phyloP scores from a whole-genome alignment of 2,888 invertebrate genomes.

The Hyposoter dolosus region DNA sequence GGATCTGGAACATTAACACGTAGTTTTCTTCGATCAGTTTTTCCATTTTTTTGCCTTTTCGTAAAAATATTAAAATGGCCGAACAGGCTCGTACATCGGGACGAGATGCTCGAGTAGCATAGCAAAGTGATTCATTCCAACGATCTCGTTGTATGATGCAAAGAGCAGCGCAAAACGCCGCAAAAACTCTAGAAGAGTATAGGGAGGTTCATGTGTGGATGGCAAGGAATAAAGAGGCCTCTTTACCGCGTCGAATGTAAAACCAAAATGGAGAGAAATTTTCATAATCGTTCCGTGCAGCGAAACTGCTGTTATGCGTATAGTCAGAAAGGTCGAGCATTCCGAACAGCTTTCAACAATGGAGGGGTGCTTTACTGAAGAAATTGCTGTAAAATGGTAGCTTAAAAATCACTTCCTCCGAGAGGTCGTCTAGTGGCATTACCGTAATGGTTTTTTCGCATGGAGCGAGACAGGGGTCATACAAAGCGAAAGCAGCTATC shows the following conservation, averaged over 20 bases:
- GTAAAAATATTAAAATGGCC: not conserved
- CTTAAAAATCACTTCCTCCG: conserved; percentile 79
- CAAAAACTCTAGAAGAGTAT: conserved; percentile 8
- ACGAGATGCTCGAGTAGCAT: not conserved
- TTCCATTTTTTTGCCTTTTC: not conserved
- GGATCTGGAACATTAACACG: conserved; percentile 75
- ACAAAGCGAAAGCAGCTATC: conserved; percentile 25
- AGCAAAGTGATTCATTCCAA: not conserved
- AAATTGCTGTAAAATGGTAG: conserved; percentile 77
- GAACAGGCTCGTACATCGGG: not conserved
- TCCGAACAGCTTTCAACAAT: conserved; percentile 62
- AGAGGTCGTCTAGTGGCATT: conserved; percentile 71
- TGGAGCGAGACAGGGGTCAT: conserved; percentile 26
- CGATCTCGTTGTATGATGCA: not conserved
- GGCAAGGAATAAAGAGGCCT: conserved; percentile 49
- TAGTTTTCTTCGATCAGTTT: conserved; percentile 1
- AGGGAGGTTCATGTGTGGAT: not conserved
- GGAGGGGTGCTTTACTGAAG: conserved; percentile 70
- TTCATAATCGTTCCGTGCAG: conserved; percentile 76
- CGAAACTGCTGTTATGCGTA: conserved; percentile 49
- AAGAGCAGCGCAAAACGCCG: conserved; percentile 17
- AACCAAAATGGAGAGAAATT: conserved; percentile 75
- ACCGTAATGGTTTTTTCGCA: conserved; percentile 73
- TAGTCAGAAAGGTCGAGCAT: conserved; percentile 29
- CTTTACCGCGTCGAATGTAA: conserved; percentile 63